Evolutionary conservation across 2,797 vertebrate species (phyloP), one percentile per base, ranked within the genome.

Genomic region (Echeneis naucrates): DNA sequence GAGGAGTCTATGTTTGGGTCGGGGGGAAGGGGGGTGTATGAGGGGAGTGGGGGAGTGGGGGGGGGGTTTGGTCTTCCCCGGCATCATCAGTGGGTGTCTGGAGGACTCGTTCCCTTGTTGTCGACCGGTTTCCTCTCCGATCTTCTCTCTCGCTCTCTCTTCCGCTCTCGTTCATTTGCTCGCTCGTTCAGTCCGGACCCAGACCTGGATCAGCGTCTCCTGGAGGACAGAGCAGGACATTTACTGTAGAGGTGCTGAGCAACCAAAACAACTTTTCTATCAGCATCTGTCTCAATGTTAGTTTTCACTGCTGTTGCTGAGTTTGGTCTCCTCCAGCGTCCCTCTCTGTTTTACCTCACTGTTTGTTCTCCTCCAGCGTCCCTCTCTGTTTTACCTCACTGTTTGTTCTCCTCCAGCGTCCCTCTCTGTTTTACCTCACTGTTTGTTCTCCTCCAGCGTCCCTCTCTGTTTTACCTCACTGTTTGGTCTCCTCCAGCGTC

Each of bases 161-260:
- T 55, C 79, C 51, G 10, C 57, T 70, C 82, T 68, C 69, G 32
- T 33, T 85, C 75, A 66, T 56, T 87, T 68, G 38, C 54, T 86
- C 33, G 55, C 77, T 89, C 68, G 44, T 72, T 88, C 73, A 82
- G 63, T 83, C 86, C 60, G 58, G 81, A 32, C 72, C 87, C 88
- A 78, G 87, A 78, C 86, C 89, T 84, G 75, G 0, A 75, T 95
- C 94, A 94, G 92, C 93, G 93, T 94, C 94, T 94, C 93, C 93
- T 94, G 82, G 58, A 80, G 89, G 88, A 89, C 30, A 93, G 67
- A 92, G 83, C 63, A 78, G 78, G 75, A 80, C 65, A 71, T 89
- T 89, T 85, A 93, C 86, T 91, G 89, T 35, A 86, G 88, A 71
- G 47, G n/a, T 32, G 68, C 53, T 38, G 76, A 68, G 55, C 65